Evolutionary conservation across 2,888 invertebrate genomes (phyloP).

Genomic region (Caenorhabditis plicata): DNA sequence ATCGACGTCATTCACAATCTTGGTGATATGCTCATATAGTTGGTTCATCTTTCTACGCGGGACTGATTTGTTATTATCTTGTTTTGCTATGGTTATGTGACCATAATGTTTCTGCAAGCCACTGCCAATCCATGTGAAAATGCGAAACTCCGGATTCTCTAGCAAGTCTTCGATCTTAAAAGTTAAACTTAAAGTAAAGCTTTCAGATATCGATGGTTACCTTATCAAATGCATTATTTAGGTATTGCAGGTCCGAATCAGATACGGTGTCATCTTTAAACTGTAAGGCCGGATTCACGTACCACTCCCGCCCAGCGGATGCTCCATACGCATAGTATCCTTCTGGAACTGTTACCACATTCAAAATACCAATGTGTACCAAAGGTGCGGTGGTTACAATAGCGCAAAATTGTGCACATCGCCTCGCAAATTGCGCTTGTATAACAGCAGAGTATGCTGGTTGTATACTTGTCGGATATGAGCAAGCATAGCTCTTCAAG

Average conservation of each 20-base stretch:
- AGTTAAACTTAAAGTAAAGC: not conserved
- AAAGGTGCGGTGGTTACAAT: conserved; percentile 58
- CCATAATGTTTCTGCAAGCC: conserved; percentile 61
- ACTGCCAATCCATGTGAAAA: conserved; percentile 58
- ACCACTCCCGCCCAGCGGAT: conserved; percentile 61
- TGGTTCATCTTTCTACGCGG: conserved; percentile 14
- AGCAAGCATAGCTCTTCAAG: conserved; percentile 48
- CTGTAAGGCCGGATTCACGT: conserved; percentile 52
- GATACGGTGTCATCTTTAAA: conserved; percentile 53
- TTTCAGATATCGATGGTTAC: conserved; percentile 7
- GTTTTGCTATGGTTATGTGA: conserved; percentile 56
- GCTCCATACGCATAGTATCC: conserved; percentile 59
- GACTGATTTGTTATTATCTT: conserved; percentile 50
- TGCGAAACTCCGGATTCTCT: conserved; percentile 43
- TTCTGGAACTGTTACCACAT: conserved; percentile 57
- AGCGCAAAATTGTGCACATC: conserved; percentile 60
- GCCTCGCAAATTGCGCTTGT: conserved; percentile 57
- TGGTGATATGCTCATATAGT: conserved; percentile 12
- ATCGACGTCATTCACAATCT: conserved; percentile 51
- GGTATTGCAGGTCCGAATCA: conserved; percentile 36
- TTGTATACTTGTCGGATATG: conserved; percentile 56
- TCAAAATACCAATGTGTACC: conserved; percentile 53
- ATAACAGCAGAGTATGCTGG: conserved; percentile 59
- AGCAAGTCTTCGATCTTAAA: conserved; percentile 49
- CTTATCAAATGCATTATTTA: conserved; percentile 51